Percentiles rank a stretch among this genome's conserved stretches.
Evolutionary conservation across 2,113 vertebrate genomes (phyloP).

Genomic region (Rhagologus leucostigma): DNA sequence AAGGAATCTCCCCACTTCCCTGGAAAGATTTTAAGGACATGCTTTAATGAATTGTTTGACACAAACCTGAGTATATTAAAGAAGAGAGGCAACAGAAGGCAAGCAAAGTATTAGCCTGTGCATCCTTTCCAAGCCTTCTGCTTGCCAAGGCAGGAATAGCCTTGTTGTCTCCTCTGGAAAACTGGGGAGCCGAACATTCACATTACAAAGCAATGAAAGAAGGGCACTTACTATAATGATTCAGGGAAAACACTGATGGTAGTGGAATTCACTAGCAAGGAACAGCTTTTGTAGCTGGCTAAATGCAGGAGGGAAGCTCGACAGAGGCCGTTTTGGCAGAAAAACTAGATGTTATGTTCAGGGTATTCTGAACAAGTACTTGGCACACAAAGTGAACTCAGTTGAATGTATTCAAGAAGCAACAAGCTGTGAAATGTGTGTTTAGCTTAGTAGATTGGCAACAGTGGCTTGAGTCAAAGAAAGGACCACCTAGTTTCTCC

Average conservation of each 20-base stretch:
- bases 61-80: neutral
- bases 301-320: constrained; percentile 5
- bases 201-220: neutral
- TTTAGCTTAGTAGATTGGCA: constrained; percentile 12
- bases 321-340: constrained; percentile 39
- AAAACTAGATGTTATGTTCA: neutral
- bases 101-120: neutral
- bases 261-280: neutral
- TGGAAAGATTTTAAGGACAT: neutral
- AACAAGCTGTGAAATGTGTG: constrained; percentile 53
- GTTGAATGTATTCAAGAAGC: constrained; percentile 18
- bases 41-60: neutral
- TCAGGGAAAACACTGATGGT: neutral
- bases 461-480: neutral
- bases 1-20: neutral
- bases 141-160: neutral
- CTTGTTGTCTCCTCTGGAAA: neutral
- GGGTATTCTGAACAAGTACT: constrained; percentile 38
- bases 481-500: constrained; percentile 37
- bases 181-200: neutral
- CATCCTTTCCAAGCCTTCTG: neutral
- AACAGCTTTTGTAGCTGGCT: constrained; percentile 30
- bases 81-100: neutral
- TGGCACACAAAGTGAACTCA: neutral
- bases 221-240: neutral